Evolutionary conservation across 2,113 vertebrate genomes (phyloP).

Genomic region (Oreocharis arfaki): DNA sequence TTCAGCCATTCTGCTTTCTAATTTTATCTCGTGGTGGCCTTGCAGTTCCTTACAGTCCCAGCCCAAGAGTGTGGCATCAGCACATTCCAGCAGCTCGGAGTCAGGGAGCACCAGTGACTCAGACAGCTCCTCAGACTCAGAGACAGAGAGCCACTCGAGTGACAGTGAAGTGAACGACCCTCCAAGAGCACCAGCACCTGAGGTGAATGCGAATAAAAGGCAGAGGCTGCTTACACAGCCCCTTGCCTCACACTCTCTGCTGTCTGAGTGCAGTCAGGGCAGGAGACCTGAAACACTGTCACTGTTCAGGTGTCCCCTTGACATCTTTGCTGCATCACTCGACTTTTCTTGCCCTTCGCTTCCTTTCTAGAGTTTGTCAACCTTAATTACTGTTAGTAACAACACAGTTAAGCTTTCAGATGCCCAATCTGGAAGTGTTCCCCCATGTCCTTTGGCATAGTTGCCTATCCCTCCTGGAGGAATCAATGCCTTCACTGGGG

Average conservation of each 20-base stretch:
- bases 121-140: slow-evolving; percentile 87
- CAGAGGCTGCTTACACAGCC: background rate
- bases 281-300: background rate
- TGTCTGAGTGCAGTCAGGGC: background rate
- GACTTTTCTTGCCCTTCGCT: background rate
- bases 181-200: slow-evolving; percentile 8
- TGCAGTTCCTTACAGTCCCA: slow-evolving; percentile 70
- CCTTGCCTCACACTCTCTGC: background rate
- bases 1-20: slow-evolving; percentile 15
- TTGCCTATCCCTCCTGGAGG: background rate
- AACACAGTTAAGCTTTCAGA: background rate
- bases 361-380: background rate
- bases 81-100: slow-evolving; percentile 81
- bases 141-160: slow-evolving; percentile 81
- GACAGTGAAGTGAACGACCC: slow-evolving; percentile 71
- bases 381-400: background rate
- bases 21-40: slow-evolving; percentile 41
- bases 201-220: slow-evolving; percentile 7
- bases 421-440: background rate
- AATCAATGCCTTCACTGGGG: background rate
- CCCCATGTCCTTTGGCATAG: background rate
- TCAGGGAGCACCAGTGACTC: slow-evolving; percentile 86
- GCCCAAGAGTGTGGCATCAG: slow-evolving; percentile 63
- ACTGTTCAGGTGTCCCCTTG: background rate
- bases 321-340: background rate